Evolutionary conservation across 2,888 invertebrate species (phyloP).

Genomic region (Polyploca ridens): DNA sequence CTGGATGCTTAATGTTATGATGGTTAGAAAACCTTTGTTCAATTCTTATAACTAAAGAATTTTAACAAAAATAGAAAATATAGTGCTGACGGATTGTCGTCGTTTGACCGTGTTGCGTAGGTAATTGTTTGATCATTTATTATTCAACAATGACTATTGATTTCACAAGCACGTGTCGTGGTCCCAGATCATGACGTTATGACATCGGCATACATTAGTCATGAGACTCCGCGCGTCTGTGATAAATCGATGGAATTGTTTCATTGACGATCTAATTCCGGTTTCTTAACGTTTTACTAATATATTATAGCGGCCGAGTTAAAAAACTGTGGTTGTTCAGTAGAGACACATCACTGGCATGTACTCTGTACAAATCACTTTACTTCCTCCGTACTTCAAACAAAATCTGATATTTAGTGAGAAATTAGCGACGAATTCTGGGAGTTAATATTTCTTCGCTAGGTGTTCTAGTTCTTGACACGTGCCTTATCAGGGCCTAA

Average conservation of each 20-base stretch:
- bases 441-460: too few species aligned
- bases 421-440: too few species aligned
- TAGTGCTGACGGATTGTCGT: neutral
- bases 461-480: too few species aligned
- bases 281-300: neutral
- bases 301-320: too few species aligned
- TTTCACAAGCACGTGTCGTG: neutral
- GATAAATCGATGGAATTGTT: neutral
- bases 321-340: too few species aligned
- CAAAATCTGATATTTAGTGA: too few species aligned
- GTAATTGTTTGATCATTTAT: slow-evolving; percentile 1
- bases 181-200: neutral
- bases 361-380: too few species aligned
- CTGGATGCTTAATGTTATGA: too few species aligned
- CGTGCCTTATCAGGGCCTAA: too few species aligned
- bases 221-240: neutral
- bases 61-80: neutral
- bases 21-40: too few species aligned
- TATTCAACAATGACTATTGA: slow-evolving; percentile 12
- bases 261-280: neutral
- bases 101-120: neutral
- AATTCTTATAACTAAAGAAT: neutral
- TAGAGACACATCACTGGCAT: too few species aligned
- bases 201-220: neutral
- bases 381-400: too few species aligned